These are phyloP conservation scores for Watersipora subatra DNA, from an alignment of 1,140 invertebrate species.

Conservation along the genomic window DNA sequence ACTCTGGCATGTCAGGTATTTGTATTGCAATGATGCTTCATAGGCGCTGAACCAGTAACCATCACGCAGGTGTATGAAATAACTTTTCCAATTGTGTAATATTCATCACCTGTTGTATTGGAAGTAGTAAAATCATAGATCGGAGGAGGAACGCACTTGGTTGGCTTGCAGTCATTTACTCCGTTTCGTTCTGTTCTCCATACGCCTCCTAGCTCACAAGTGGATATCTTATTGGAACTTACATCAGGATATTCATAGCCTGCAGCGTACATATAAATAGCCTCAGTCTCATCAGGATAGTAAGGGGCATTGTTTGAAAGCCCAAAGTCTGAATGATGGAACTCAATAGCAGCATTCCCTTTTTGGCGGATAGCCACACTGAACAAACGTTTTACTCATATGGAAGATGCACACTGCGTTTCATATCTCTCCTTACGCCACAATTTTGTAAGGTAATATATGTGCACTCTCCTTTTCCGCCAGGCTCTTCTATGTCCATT, in stretches of 20 bases:
- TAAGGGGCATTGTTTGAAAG: too few species aligned
- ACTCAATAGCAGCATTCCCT: too few species aligned
- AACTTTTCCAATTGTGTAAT: not conserved
- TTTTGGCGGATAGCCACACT: not conserved
- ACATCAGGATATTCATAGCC: not conserved
- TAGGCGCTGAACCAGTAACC: conserved; percentile 2
- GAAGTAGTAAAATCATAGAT: not conserved
- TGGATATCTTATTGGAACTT: not conserved
- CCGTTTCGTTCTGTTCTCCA: not conserved
- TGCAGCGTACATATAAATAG: not conserved
- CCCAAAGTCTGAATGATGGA: too few species aligned
- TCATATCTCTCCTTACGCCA: not conserved
- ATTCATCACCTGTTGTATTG: not conserved
- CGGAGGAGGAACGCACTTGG: not conserved
- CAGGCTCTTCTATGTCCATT: not conserved
- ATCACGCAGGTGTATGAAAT: not conserved
- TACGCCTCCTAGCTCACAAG: not conserved
- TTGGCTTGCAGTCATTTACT: not conserved
- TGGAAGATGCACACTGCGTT: not conserved
- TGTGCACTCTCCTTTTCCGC: not conserved
- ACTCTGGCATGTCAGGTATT: not conserved
- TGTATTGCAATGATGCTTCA: not conserved
- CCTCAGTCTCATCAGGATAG: too few species aligned
- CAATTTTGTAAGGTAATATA: not conserved
- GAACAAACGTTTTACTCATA: not conserved